Percentiles rank a stretch among this genome's conserved stretches.
Conservation (phyloP, 2,888 invertebrate genomes). For the Antheraea assamensis region DNA sequence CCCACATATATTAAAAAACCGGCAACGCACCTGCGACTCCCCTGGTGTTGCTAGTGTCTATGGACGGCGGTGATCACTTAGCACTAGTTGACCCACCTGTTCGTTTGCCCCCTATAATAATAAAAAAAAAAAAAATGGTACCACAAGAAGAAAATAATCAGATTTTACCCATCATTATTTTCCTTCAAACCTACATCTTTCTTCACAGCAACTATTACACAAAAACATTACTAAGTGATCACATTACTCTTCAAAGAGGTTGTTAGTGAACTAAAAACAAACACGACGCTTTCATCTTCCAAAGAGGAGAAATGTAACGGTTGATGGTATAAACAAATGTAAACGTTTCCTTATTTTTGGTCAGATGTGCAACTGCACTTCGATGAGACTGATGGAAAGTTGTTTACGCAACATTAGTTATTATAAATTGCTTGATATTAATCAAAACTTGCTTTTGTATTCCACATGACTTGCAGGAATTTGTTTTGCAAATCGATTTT, state of each 20-base stretch:
- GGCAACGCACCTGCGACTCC: too few species aligned
- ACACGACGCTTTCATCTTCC: constrained; percentile 18
- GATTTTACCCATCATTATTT: background rate
- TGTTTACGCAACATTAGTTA: background rate
- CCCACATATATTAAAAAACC: too few species aligned
- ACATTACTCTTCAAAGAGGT: constrained; percentile 13
- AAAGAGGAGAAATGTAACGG: constrained; percentile 17
- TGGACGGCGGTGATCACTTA: too few species aligned
- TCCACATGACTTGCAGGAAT: background rate
- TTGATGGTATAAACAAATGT: constrained; percentile 12
- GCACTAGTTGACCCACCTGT: too few species aligned
- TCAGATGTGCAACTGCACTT: constrained; percentile 13
- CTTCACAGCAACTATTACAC: background rate
- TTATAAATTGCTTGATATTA: background rate
- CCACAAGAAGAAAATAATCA: background rate
- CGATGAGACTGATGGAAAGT: background rate
- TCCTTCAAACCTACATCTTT: background rate
- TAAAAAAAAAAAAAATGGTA: too few species aligned
- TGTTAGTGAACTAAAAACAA: constrained; percentile 12
- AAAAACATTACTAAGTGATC: constrained; percentile 15
- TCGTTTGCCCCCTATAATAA: too few species aligned
- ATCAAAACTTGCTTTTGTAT: background rate
- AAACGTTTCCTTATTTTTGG: constrained; percentile 14
- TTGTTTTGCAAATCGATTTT: background rate
- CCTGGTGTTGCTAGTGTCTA: too few species aligned